These are phyloP conservation scores for Glareola pratincola DNA, from an alignment of 2,113 vertebrate species.

Conservation along the genomic window DNA sequence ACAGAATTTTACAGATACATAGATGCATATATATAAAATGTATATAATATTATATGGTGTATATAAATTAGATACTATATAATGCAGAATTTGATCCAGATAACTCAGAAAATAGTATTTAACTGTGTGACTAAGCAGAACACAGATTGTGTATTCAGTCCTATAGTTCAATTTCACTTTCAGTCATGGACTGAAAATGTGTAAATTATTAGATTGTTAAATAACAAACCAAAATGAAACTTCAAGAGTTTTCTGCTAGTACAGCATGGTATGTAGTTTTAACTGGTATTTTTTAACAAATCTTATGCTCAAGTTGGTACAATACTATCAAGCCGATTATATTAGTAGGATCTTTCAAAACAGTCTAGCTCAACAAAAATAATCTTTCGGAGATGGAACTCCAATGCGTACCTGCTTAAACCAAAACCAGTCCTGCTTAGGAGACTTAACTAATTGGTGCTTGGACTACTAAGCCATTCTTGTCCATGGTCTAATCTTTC, in stretches of 20 bases:
- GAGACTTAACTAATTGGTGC: neutral
- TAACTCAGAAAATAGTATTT: neutral
- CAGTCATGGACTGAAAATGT: neutral
- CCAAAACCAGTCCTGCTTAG: neutral
- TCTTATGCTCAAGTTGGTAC: neutral
- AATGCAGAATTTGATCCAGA: neutral
- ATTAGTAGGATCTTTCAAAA: neutral
- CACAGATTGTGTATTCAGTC: neutral
- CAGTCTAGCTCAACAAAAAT: neutral
- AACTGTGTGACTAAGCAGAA: neutral
- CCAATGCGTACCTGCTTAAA: neutral
- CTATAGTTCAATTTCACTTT: neutral
- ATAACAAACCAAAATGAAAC: neutral
- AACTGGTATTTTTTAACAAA: neutral
- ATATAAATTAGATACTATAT: neutral
- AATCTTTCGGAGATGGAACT: neutral
- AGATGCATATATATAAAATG: neutral
- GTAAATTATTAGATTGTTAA: neutral
- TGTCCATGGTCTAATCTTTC: neutral
- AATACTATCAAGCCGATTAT: neutral
- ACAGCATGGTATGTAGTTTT: neutral
- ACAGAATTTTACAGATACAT: neutral
- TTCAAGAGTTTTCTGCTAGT: neutral
- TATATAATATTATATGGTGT: neutral
- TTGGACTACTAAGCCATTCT: neutral